Evolutionary conservation across 35 echinoderm and acorn worm genomes (phyloP).

Genomic region (Anneissia japonica): DNA sequence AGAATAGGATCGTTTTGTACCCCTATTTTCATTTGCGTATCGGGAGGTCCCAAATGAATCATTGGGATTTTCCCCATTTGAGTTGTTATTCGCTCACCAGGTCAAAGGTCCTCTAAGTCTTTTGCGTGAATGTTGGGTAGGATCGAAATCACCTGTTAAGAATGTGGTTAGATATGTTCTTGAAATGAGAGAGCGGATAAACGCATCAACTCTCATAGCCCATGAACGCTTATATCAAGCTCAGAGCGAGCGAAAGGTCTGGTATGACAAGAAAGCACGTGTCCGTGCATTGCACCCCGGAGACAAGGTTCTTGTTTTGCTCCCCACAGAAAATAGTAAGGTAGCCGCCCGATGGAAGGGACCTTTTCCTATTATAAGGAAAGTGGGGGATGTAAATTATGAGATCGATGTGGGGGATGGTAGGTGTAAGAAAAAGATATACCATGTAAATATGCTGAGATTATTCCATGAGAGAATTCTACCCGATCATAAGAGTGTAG

Average conservation of each 20-base stretch:
- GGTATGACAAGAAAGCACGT: slow-evolving; percentile 46
- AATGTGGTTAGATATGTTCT: slow-evolving; percentile 58
- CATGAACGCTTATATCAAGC: slow-evolving; percentile 21
- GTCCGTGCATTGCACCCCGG: slow-evolving; percentile 31
- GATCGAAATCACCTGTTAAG: not conserved
- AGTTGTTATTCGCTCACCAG: slow-evolving; percentile 53
- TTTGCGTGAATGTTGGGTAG: slow-evolving; percentile 48
- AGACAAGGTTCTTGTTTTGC: slow-evolving; percentile 41
- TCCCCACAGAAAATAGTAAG: slow-evolving; percentile 25
- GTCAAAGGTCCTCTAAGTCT: slow-evolving; percentile 65
- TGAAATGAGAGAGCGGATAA: slow-evolving; percentile 36
- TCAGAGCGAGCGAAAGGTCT: slow-evolving; percentile 48
- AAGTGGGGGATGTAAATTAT: slow-evolving; percentile 45
- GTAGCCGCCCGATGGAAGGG: slow-evolving; percentile 45
- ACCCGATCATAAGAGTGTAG: too few relatives aligned
- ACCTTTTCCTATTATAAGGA: slow-evolving; percentile 35
- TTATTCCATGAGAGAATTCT: slow-evolving; percentile 22
- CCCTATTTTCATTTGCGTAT: slow-evolving; percentile 39
- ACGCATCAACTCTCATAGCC: slow-evolving; percentile 33
- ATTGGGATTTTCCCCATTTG: slow-evolving; percentile 49
- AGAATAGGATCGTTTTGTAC: slow-evolving; percentile 54
- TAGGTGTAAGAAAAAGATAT: slow-evolving; percentile 21
- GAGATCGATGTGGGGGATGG: slow-evolving; percentile 32
- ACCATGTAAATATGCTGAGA: slow-evolving; percentile 65
- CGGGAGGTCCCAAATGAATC: slow-evolving; percentile 37